Evolutionary conservation across 2,797 vertebrate genomes (phyloP), one percentile per base, ranked within the genome.

Genomic region (Nasua narica): DNA sequence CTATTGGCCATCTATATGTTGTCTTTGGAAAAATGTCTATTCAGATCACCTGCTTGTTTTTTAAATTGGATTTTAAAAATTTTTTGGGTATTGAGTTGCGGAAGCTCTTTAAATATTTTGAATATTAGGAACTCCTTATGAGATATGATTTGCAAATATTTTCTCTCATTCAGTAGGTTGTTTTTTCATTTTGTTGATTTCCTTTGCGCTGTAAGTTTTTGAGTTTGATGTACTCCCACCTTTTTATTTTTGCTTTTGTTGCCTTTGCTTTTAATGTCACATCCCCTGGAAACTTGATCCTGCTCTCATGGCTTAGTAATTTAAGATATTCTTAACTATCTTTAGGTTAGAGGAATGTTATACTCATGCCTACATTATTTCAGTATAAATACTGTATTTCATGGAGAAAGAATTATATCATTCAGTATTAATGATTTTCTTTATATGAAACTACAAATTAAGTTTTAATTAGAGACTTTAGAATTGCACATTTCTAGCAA

Each of bases 371-470:
- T 86, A 83, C 29, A 32, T 84, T 95, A 87, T 90, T 82, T 87
- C 14, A 46, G 3, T 32, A 54, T 81, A 62, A 94, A 95, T 94
- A 58, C 32, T 83, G 23, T 67, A 3, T 93, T 23, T 84, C 2
- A 5, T 82, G 54, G 29, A 65, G 43, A 58, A 91, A 82, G 27
- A 67, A 60, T 60, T 62, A 40, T 14, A 70, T 25, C 6, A 27
- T 77, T 86, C 35, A 85, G 12, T 94, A 77, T 90, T 95, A 85
- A 72, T n/a, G 52, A 12, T 62, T 77, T 83, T 88, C n/a, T 79
- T 92, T 85, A 48, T 54, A 82, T 82, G 21, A 87, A 56, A 69
- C 18, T 87, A 43, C 23, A 85, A 92, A 87, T 74, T 82, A 84
- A 70, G 8, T 86, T 94, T 94, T 87, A 94, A 25, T 91, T 91